Evolutionary conservation across 2,888 invertebrate species (phyloP).

Genomic region (Xanthia togata): DNA sequence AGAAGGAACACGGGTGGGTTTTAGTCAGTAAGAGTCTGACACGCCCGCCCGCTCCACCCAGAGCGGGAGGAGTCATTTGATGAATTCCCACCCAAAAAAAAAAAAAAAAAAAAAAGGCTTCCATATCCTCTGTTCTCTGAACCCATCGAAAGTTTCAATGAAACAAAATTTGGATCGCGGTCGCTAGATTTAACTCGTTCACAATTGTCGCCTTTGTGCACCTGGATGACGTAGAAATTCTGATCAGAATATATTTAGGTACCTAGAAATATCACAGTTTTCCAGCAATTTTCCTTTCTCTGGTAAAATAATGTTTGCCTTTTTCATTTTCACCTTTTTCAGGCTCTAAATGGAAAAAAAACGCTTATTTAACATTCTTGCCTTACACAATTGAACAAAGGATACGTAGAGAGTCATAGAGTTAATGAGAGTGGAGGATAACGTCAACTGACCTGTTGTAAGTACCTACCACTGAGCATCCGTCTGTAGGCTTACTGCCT

Average conservation of each 20-base stretch:
- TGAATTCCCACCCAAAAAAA: too few species aligned
- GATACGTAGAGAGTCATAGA: neutral
- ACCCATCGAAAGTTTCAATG: neutral
- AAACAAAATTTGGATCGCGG: neutral
- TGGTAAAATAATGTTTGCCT: neutral
- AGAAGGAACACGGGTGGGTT: too few species aligned
- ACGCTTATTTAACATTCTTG: neutral
- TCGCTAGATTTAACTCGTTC: neutral
- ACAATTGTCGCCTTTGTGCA: neutral
- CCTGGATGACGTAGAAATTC: slow-evolving; percentile 20
- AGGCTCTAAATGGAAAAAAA: neutral
- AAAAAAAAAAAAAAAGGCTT: too few species aligned
- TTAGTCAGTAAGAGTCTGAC: too few species aligned
- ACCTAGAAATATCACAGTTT: neutral
- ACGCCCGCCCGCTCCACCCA: too few species aligned
- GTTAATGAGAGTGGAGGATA: neutral
- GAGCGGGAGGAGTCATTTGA: too few species aligned
- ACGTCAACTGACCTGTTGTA: neutral
- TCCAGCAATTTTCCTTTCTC: neutral
- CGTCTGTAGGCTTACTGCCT: neutral
- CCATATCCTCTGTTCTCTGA: too few species aligned
- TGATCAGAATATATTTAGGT: slow-evolving; percentile 36
- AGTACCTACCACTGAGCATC: slow-evolving; percentile 20
- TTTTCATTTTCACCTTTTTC: neutral
- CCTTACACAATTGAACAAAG: neutral